Base-by-base conservation (phyloP, 64 coral and sea anemone species). In the Montipora sp. region DNA sequence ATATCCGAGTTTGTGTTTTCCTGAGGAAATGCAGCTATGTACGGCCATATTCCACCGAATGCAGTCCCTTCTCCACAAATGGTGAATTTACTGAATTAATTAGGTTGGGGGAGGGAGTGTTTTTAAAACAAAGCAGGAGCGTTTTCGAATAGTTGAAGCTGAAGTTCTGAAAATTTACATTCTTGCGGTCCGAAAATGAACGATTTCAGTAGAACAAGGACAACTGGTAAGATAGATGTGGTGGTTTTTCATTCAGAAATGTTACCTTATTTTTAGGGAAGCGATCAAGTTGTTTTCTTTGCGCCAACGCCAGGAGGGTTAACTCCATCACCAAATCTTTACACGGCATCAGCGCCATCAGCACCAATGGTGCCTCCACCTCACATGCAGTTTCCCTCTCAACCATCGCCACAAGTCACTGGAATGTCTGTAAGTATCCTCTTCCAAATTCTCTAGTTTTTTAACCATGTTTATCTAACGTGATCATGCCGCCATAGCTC, bases 361-460 rank as follows among this genome's bases (percentile, higher is more conserved):
- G 18, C 15, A 20, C 65, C 82, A 72, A 72, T 85, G 46, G 46
- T 63, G 70, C 65, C 65, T 18, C 12, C 53, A 57, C 53, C 81
- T 67, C 60, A 61, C 19, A 67, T 84, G 81, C 81, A 68, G 61
- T 84, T 85, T 85, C 59, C 82, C 47, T 7, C 59, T 48, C 81
- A 68, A n/a, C 43, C 61, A 12, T 8, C 82, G 3, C 82, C 82
- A 5, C 82, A 85, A 72, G 61, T 85, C 45, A 72, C 82, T 71
- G 82, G 82, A 19, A 85, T 85, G 8, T 72, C 82, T 85, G 82
- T 85, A 85, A 85, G 82, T 85, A 85, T 7, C 9, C 18, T 68
- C 20, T 76, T 14, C 36, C 36, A 36, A 36, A 36, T 36, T 36
- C 2, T 36, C 36, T 36, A 36, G 36, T 36, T 36, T 36, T 36